Evolutionary conservation across 1,140 invertebrate species (phyloP), one percentile per base, ranked within the genome.

Genomic region (Apis cerana): DNA sequence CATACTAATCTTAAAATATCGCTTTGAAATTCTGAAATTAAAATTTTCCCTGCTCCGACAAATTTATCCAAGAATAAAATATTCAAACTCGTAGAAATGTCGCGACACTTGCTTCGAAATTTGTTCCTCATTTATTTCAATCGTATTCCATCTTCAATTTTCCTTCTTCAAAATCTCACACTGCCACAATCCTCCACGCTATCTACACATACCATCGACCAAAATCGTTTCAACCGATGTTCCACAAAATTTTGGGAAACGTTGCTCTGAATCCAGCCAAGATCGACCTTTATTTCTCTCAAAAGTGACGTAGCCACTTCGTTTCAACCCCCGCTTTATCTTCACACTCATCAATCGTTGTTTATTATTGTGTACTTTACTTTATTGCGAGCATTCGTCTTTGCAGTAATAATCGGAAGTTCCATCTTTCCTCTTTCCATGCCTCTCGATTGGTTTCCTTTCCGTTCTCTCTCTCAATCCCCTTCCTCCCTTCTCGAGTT

Each of bases 321-420:
- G 48, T 64, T 1, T 15, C 1, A 33, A 52, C 7, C 59, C 27
- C 27, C 68, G 62, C 72, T 86, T 62, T 65, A 59, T 78, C 70
- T 19, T n/a, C 64, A 23, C 64, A 59, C 83, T 79, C 80, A 68
- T 50, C 59, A 80, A 72, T 67, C 68, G 80, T 58, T 79, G 62
- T 75, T n/a, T 54, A 82, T 84, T 86, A 90, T 91, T 88, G 90
- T 87, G 88, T 82, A 88, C 80, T 90, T 89, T 88, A 85, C 85
- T 91, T 91, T 91, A 91, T 91, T 89, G 86, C 86, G 11, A 74
- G 86, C 90, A 91, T 91, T 88, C 88, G 64, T 91, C 89, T 59
- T 90, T 86, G 76, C 72, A 80, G 85, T 84, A 90, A 91, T 90
- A 91, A 90, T 91, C 88, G 88, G 82, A 52, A 56, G 69, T 19